Conservation (phyloP, 2,797 vertebrate genomes). For the Danionella dracula region DNA sequence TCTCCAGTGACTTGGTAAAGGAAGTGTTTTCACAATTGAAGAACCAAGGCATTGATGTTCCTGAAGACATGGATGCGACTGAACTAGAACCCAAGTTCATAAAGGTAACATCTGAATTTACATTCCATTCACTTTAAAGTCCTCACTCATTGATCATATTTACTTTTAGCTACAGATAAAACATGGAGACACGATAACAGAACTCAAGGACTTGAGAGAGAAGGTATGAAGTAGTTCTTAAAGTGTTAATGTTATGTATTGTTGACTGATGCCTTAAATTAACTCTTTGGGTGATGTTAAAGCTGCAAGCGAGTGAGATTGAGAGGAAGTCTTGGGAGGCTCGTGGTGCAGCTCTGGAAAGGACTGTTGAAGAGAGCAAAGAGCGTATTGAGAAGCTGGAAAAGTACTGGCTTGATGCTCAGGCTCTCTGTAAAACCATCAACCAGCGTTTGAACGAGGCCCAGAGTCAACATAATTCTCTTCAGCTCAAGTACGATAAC, state of each 20-base stretch:
- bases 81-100: conserved; percentile 66
- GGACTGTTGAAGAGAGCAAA: conserved; percentile 77
- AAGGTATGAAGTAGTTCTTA: conserved; percentile 57
- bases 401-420: conserved; percentile 87
- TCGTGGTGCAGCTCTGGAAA: conserved; percentile 72
- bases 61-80: conserved; percentile 62
- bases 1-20: conserved; percentile 46
- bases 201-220: conserved; percentile 68
- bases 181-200: conserved; percentile 61
- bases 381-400: conserved; percentile 87
- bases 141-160: neutral
- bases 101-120: conserved; percentile 57
- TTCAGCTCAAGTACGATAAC: conserved; percentile 85
- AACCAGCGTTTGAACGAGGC: conserved; percentile 84
- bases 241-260: neutral
- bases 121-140: neutral
- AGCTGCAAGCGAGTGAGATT: conserved; percentile 72
- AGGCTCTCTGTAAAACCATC: conserved; percentile 83
- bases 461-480: conserved; percentile 80
- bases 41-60: conserved; percentile 61
- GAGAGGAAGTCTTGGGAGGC: conserved; percentile 71
- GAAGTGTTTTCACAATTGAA: conserved; percentile 68
- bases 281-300: conserved; percentile 1
- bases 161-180: conserved; percentile 63
- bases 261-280: conserved; percentile 57